Conservation (phyloP, 35 echinoderm and acorn worm species). For the Hemicentrotus pulcherrimus region DNA sequence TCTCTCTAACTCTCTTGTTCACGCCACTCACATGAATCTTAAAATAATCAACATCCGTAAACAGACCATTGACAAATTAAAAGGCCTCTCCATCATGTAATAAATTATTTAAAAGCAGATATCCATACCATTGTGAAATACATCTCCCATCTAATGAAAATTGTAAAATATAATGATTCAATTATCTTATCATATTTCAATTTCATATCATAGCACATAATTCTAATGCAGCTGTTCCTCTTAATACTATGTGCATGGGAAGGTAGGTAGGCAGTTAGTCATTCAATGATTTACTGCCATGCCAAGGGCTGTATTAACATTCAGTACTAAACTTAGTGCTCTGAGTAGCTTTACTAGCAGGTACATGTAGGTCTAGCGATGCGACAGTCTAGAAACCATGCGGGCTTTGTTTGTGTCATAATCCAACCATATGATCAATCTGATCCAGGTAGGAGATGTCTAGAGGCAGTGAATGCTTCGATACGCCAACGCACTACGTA, state of each 20-base stretch:
- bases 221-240: neutral
- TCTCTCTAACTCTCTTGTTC: neutral
- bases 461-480: slow-evolving; percentile 76
- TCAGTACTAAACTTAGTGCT: neutral
- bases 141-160: neutral
- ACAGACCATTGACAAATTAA: neutral
- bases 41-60: neutral
- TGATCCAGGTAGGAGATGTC: slow-evolving; percentile 85
- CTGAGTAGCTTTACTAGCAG: neutral
- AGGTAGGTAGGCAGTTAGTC: neutral
- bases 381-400: neutral
- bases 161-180: neutral
- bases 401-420: slow-evolving; percentile 33
- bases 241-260: neutral
- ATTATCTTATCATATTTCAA: neutral
- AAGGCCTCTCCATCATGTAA: neutral
- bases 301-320: neutral
- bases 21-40: neutral
- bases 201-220: neutral
- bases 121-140: no score
- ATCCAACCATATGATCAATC: slow-evolving; percentile 89
- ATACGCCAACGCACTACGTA: slow-evolving; percentile 74
- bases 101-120: neutral
- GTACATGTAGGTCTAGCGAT: neutral
- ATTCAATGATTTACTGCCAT: neutral